Percentiles rank a stretch among this genome's conserved stretches.
phyloP scores from a whole-genome alignment of 2,888 invertebrate genomes.

The Oligia fasciuncula region DNA sequence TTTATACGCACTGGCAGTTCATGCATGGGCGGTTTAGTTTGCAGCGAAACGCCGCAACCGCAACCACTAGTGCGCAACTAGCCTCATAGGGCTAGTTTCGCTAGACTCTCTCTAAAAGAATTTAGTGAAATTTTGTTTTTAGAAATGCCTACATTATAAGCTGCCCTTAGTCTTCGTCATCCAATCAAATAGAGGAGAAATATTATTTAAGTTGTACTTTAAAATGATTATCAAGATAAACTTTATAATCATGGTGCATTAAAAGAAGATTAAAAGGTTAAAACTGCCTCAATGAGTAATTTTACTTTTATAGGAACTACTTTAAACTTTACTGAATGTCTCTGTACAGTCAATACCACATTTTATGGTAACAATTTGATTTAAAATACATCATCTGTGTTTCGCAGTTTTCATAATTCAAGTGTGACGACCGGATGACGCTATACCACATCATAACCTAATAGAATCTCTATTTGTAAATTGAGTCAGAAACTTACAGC shows the following conservation, averaged over 20 bases:
- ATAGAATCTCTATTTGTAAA: not conserved
- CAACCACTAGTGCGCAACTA: too few relatives aligned
- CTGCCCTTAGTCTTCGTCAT: too few relatives aligned
- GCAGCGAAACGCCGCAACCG: too few relatives aligned
- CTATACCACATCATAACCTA: not conserved
- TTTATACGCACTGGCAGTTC: too few relatives aligned
- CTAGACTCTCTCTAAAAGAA: not conserved
- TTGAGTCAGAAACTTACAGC: conserved; percentile 90
- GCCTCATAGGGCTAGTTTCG: not conserved
- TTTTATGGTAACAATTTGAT: not conserved
- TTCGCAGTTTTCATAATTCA: not conserved
- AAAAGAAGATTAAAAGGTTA: too few relatives aligned
- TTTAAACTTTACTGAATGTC: not conserved
- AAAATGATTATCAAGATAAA: too few relatives aligned
- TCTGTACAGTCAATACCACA: not conserved
- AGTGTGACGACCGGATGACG: not conserved
- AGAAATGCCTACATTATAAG: too few relatives aligned
- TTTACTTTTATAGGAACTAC: not conserved
- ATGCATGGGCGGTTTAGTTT: too few relatives aligned
- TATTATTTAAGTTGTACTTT: too few relatives aligned
- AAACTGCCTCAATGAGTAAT: not conserved
- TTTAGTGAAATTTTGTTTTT: not conserved
- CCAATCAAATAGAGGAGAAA: too few relatives aligned
- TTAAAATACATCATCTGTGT: not conserved
- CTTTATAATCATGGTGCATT: too few relatives aligned